Evolutionary conservation across 2,888 invertebrate genomes (phyloP).

Genomic region (Cerastoderma edule): DNA sequence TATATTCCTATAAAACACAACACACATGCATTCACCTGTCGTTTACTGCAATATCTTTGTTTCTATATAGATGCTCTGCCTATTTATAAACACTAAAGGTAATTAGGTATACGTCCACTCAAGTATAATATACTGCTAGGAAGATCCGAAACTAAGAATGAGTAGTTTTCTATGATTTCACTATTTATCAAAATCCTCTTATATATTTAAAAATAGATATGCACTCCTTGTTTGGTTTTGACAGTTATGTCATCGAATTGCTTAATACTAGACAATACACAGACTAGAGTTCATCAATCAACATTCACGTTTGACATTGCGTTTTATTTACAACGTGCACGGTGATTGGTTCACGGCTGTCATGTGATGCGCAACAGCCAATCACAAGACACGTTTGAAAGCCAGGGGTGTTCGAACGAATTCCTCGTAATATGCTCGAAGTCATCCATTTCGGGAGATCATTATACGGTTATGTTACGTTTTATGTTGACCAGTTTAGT

Average conservation of each 20-base stretch:
- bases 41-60: too few species aligned
- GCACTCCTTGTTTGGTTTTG: conserved; percentile 13
- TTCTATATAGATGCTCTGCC: too few species aligned
- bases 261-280: conserved; percentile 20
- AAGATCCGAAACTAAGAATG: too few species aligned
- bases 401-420: conserved; percentile 7
- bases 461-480: not conserved
- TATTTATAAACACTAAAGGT: not conserved
- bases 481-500: conserved; percentile 4
- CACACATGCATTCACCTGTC: too few species aligned
- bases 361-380: conserved; percentile 39
- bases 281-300: conserved; percentile 31
- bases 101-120: not conserved
- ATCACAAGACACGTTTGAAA: conserved; percentile 14
- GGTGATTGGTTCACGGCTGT: conserved; percentile 32
- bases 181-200: not conserved
- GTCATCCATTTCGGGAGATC: conserved; percentile 6
- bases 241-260: conserved; percentile 24
- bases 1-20: too few species aligned
- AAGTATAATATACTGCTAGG: not conserved
- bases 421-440: not conserved
- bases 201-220: not conserved
- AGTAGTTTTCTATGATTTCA: not conserved
- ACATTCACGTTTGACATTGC: conserved; percentile 35
- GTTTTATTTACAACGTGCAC: conserved; percentile 10